Conservation (phyloP, 1,140 invertebrate genomes). For the Heterodera schachtii region DNA sequence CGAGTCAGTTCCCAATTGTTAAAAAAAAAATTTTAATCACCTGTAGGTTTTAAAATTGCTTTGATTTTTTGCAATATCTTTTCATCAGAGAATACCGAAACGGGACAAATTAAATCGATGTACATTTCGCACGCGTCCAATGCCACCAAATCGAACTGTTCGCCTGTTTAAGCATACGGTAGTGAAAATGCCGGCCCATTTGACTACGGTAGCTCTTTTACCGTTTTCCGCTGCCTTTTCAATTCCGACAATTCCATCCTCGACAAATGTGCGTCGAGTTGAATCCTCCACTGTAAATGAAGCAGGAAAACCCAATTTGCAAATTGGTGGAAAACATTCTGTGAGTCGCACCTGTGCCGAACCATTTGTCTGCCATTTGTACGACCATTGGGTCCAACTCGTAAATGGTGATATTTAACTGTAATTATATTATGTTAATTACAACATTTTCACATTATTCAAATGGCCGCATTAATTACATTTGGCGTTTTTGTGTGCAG, state of each 20-base stretch:
- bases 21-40: constrained; percentile 4
- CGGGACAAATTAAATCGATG: constrained; percentile 13
- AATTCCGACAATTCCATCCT: constrained; percentile 27
- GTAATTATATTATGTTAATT: not conserved
- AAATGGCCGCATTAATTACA: not conserved
- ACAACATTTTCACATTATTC: no score
- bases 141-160: constrained; percentile 27
- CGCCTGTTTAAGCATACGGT: constrained; percentile 15
- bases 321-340: no score
- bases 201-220: constrained; percentile 3
- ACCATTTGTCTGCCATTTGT: constrained; percentile 28
- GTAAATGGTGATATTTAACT: constrained; percentile 33
- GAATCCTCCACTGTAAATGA: constrained; percentile 12
- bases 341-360: constrained; percentile 11
- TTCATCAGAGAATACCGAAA: constrained; percentile 11
- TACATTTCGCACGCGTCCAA: constrained; percentile 31
- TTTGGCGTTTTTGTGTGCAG: constrained; percentile 27
- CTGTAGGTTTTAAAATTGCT: constrained; percentile 16
- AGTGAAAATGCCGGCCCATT: not conserved
- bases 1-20: no score
- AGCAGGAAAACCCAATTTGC: not conserved
- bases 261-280: not conserved
- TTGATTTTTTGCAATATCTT: constrained; percentile 22
- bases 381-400: constrained; percentile 29
- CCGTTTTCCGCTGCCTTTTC: constrained; percentile 25